Evolutionary conservation across 2,113 vertebrate genomes (phyloP).

Genomic region (Tauraco erythrolophus): DNA sequence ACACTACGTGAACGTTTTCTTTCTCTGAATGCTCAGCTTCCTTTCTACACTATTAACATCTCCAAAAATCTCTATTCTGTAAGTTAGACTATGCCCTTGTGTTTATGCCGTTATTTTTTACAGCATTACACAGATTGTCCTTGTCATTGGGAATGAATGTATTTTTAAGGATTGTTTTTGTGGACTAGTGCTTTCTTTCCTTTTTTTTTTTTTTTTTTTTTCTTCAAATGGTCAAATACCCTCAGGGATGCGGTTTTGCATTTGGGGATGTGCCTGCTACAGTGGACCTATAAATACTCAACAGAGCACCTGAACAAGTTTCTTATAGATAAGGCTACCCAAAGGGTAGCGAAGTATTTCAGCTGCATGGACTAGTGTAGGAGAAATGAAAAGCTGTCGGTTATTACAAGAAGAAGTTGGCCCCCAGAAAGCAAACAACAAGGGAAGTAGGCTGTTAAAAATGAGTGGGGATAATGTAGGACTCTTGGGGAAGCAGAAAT

Average conservation of each 20-base stretch:
- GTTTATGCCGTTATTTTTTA: neutral
- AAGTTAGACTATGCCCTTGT: neutral
- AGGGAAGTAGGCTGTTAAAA: neutral
- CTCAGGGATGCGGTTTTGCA: neutral
- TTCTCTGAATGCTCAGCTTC: neutral
- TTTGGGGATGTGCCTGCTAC: neutral
- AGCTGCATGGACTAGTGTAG: neutral
- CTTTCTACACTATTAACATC: neutral
- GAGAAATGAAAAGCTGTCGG: conserved; percentile 16
- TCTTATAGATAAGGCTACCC: neutral
- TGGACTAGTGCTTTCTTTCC: neutral
- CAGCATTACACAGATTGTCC: neutral
- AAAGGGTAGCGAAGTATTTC: neutral
- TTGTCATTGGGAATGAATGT: neutral
- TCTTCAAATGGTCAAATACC: neutral
- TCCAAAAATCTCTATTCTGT: neutral
- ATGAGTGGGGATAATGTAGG: neutral
- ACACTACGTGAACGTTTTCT: neutral
- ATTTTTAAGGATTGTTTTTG: neutral
- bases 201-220: neutral
- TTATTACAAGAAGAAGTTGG: neutral
- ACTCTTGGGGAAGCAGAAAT: neutral
- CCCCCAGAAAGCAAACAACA: neutral
- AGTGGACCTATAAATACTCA: neutral
- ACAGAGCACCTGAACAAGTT: neutral